These are phyloP conservation scores for Yasuhikotakia modesta DNA, from an alignment of 2,797 vertebrate species.

Conservation along the genomic window DNA sequence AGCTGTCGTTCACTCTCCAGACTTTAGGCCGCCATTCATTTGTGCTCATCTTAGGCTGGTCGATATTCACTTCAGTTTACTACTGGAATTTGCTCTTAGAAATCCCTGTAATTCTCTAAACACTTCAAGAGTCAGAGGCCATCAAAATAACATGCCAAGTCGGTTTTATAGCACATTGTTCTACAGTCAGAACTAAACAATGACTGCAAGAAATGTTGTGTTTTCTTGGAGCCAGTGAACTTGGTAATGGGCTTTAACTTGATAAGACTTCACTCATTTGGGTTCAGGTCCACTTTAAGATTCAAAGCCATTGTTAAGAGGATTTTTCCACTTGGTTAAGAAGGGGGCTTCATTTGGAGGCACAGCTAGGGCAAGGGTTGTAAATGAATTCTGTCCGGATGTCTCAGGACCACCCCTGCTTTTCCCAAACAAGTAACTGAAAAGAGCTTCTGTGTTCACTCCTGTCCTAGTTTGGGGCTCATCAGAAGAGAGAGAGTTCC, in stretches of 20 bases:
- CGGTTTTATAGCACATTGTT: neutral
- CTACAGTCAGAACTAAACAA: neutral
- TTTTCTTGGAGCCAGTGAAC: neutral
- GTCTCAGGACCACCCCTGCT: conserved; percentile 83
- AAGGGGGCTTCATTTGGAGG: conserved; percentile 57
- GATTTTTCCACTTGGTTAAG: conserved; percentile 50
- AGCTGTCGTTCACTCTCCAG: conserved; percentile 39
- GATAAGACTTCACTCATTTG: conserved; percentile 30
- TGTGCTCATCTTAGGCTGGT: neutral
- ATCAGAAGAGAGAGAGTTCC: conserved; percentile 75
- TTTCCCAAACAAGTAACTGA: conserved; percentile 84
- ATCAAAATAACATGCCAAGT: neutral
- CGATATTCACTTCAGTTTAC: conserved; percentile 7
- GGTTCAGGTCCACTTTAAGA: conserved; percentile 36
- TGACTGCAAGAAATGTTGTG: neutral
- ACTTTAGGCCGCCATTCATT: conserved; percentile 14
- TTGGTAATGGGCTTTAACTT: conserved; percentile 45
- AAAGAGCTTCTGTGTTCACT: conserved; percentile 81
- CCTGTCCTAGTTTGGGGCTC: conserved; percentile 71
- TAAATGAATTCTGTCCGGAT: conserved; percentile 70
- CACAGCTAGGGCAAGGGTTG: conserved; percentile 49
- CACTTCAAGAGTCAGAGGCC: neutral
- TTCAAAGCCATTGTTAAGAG: conserved; percentile 44
- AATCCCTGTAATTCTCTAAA: neutral
- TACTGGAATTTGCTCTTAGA: neutral